Base-by-base conservation (phyloP, 2,113 vertebrate species). In the Mesitornis unicolor region DNA sequence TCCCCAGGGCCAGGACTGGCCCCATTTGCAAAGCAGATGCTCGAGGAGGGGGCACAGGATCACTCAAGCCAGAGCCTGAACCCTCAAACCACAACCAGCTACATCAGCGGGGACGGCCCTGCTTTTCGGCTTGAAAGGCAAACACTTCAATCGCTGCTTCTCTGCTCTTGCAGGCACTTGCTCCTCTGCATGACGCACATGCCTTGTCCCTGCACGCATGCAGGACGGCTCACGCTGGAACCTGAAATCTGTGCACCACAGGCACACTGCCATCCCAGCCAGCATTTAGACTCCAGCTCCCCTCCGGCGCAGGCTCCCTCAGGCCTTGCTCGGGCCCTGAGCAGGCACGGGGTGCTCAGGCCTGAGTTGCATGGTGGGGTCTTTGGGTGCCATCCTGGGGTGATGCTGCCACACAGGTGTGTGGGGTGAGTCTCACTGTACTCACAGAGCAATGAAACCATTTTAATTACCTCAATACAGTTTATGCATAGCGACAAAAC, bases 381-480 rank as follows among this genome's bases (percentile, higher is more conserved):
- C 7, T 28, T 11, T 11, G 13, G 64, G 50, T 5, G 17, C 9
- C 70, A 40, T 7, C 71, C 40, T 11, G 9, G 48, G 29, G 40
- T 6, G 29, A 29, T 36, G 5, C 53, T n/a, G 28, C 61, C n/a
- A 12, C 3, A 0, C 1, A 2, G 4, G 4, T 4, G 7, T 10
- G 5, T 7, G 21, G 5, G 21, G 19, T 7, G 21, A 51, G 13
- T 28, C n/a, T 75, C 51, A 54, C 36, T 38, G 28, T 38, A 80
- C 33, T 75, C 19, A 14, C 43, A n/a, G 70, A 47, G 54, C 84
- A 87, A 91, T 77, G 57, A 53, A 95, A 69, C 31, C 56, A 5
- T 64, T 89, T 95, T 71, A 73, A 93, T 79, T 96, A 81, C 64
- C 91, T 74, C 77, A 74, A 11, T 73, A 48, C 68, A 84, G 57